Evolutionary conservation across 2,113 vertebrate genomes (phyloP).

Genomic region (Oophaga pumilio): DNA sequence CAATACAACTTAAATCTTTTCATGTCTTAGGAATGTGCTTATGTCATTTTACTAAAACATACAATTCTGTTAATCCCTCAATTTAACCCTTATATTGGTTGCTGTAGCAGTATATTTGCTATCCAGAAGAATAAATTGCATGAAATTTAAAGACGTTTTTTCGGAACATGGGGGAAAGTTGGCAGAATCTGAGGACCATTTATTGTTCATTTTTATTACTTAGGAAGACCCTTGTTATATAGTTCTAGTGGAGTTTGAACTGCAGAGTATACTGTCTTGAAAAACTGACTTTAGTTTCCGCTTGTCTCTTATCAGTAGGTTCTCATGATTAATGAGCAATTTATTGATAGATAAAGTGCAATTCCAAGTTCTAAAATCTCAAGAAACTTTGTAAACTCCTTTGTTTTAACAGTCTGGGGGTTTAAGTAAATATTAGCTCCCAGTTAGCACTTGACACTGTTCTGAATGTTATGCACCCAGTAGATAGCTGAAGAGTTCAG

Average conservation of each 20-base stretch:
- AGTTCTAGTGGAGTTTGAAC: not conserved
- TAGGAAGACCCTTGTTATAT: not conserved
- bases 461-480: not conserved
- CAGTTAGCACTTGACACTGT: slow-evolving; percentile 53
- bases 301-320: slow-evolving; percentile 46
- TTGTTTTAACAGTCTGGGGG: slow-evolving; percentile 52
- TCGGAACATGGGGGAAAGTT: not conserved
- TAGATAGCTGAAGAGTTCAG: slow-evolving; percentile 16
- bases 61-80: slow-evolving; percentile 33
- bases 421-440: slow-evolving; percentile 46
- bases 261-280: slow-evolving; percentile 12
- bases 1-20: slow-evolving; percentile 51
- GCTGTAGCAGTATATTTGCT: not conserved
- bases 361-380: slow-evolving; percentile 37
- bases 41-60: slow-evolving; percentile 51
- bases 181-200: not conserved
- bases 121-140: not conserved
- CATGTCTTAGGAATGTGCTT: slow-evolving; percentile 52
- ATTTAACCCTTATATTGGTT: slow-evolving; percentile 18
- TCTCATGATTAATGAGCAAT: slow-evolving; percentile 52
- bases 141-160: not conserved
- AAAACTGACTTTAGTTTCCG: slow-evolving; percentile 11
- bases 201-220: not conserved
- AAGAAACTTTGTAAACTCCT: slow-evolving; percentile 42
- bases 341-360: slow-evolving; percentile 55